Conservation (phyloP, 2,113 vertebrate genomes). For the Dasyprocta punctata region DNA sequence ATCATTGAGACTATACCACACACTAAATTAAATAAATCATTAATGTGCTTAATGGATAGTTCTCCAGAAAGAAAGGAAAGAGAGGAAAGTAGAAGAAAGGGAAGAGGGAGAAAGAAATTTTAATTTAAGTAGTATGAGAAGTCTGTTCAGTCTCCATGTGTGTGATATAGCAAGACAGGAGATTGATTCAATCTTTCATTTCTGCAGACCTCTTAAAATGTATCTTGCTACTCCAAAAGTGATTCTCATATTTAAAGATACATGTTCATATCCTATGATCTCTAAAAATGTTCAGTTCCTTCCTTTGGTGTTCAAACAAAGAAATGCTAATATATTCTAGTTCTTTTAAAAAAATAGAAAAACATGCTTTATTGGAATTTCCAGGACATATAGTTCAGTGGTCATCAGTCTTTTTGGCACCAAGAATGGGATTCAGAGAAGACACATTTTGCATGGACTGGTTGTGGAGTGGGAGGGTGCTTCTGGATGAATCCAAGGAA, state of each 20-base stretch:
- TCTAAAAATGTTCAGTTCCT: background rate
- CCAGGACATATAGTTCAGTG: background rate
- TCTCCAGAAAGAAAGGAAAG: background rate
- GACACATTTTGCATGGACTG: background rate
- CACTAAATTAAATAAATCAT: background rate
- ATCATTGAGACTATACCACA: background rate
- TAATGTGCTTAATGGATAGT: background rate
- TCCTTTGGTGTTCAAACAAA: background rate
- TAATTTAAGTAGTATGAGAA: background rate
- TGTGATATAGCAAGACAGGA: background rate
- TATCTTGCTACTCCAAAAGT: background rate
- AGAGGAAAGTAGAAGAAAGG: background rate
- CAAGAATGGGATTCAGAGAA: background rate
- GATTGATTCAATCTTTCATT: background rate
- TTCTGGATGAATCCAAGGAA: background rate
- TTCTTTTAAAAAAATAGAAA: background rate
- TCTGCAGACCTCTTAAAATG: background rate
- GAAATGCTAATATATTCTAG: background rate
- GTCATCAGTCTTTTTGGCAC: background rate
- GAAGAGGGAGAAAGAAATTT: background rate
- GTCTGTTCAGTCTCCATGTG: background rate
- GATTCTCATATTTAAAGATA: background rate
- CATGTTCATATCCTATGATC: background rate
- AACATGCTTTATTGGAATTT: background rate
- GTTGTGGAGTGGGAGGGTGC: background rate